Conservation (phyloP, 1,140 invertebrate species). For the Frieseomelitta varia region DNA sequence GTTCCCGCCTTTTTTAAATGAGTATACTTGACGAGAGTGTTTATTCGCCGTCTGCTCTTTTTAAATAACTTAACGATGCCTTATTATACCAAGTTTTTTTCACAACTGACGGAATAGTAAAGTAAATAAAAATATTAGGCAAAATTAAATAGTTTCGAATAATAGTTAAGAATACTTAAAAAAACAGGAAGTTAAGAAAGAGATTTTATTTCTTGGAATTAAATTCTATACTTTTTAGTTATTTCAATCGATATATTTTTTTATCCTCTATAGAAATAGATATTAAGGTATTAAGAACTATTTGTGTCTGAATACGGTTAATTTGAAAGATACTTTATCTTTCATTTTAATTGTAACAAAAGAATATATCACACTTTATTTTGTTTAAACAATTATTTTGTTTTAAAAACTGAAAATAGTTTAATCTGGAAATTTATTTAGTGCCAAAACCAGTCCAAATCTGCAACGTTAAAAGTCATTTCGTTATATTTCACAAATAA, state of each 20-base stretch:
- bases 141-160: background rate
- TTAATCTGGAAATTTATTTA: conserved; percentile 30
- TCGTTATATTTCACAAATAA: conserved; percentile 44
- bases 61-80: too few species aligned
- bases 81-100: too few species aligned
- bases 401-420: too few species aligned
- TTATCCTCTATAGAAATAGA: too few species aligned
- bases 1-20: background rate
- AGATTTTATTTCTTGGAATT: too few species aligned
- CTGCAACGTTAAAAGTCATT: conserved; percentile 54
- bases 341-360: background rate
- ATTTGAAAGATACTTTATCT: background rate
- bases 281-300: too few species aligned
- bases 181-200: too few species aligned
- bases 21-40: background rate
- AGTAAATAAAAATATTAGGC: background rate
- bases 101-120: background rate
- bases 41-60: background rate
- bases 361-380: background rate
- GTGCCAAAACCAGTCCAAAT: conserved; percentile 70
- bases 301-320: background rate
- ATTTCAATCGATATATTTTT: too few species aligned
- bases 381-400: background rate
- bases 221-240: too few species aligned
- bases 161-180: background rate